These are phyloP conservation scores for Ianthella basta DNA, from an alignment of 37 sponge, comb jelly and placozoan species.

Conservation along the genomic window DNA sequence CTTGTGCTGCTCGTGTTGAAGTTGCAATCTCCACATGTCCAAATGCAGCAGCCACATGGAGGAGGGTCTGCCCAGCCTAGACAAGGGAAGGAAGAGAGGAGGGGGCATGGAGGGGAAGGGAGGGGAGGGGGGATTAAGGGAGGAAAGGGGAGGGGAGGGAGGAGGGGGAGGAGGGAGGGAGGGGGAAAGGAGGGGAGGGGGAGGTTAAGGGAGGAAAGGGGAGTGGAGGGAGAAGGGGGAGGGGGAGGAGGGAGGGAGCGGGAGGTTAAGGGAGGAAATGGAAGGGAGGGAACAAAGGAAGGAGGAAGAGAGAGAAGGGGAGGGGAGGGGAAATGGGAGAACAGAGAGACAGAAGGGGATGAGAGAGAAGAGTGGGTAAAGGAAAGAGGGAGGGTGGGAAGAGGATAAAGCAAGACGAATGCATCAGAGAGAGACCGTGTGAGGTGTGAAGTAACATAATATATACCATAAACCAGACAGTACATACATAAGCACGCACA, in stretches of 20 bases:
- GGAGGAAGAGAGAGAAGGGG: neutral
- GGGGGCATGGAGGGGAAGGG: neutral
- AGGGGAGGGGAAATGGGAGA: neutral
- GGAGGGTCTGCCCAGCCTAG: conserved; percentile 64
- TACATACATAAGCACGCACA: too few relatives aligned
- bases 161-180: neutral
- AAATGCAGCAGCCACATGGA: conserved; percentile 59
- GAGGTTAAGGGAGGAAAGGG: neutral
- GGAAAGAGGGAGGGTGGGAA: neutral
- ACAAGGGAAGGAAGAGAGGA: neutral
- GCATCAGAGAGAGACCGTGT: too few relatives aligned
- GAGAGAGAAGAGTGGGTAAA: neutral
- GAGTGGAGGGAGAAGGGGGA: too few relatives aligned
- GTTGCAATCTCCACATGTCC: conserved; percentile 50
- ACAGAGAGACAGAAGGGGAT: neutral
- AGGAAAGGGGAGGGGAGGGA: too few relatives aligned
- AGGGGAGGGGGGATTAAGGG: neutral
- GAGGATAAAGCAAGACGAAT: too few relatives aligned
- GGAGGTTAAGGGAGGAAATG: neutral
- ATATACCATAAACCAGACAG: too few relatives aligned
- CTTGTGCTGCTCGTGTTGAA: conserved; percentile 24
- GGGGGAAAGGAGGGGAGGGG: neutral
- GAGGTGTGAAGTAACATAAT: too few relatives aligned
- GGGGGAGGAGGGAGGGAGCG: too few relatives aligned
- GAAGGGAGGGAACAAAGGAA: neutral